Conservation (phyloP, 2,888 invertebrate species). For the Hemaris fuciformis region DNA sequence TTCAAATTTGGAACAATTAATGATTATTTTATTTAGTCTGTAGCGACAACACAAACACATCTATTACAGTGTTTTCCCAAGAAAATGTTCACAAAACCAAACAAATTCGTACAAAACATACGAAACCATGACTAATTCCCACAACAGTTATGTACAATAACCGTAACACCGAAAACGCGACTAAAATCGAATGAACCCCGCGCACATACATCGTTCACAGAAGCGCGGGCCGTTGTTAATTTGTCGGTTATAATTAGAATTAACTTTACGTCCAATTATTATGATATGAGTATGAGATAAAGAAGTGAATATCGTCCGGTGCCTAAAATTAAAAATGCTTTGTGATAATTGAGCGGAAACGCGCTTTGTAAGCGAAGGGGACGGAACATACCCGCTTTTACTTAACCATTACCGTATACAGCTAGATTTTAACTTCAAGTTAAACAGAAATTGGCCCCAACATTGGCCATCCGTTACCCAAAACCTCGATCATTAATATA, state of each 20-base stretch:
- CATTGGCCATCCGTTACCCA: background rate
- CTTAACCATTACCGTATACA: background rate
- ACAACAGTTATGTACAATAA: conserved; percentile 1
- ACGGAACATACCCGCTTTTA: background rate
- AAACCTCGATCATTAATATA: background rate
- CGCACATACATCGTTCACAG: no score
- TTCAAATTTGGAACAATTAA: background rate
- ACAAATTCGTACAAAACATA: background rate
- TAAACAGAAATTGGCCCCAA: no score
- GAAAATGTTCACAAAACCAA: background rate
- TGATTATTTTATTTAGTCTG: no score
- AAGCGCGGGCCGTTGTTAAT: background rate
- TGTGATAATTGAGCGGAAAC: conserved; percentile 5
- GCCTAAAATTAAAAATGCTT: conserved; percentile 13
- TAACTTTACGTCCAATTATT: conserved; percentile 53
- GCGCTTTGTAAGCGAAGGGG: background rate
- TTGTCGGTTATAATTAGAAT: conserved; percentile 43
- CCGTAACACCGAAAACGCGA: background rate
- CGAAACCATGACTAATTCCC: background rate
- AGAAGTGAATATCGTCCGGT: conserved; percentile 17
- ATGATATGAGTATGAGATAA: conserved; percentile 49
- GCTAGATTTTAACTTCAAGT: background rate
- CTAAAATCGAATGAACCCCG: background rate
- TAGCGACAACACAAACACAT: no score
- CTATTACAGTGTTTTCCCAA: background rate